phyloP scores from a whole-genome alignment of 2,797 vertebrate genomes.

The Cetoscarus ocellatus region DNA sequence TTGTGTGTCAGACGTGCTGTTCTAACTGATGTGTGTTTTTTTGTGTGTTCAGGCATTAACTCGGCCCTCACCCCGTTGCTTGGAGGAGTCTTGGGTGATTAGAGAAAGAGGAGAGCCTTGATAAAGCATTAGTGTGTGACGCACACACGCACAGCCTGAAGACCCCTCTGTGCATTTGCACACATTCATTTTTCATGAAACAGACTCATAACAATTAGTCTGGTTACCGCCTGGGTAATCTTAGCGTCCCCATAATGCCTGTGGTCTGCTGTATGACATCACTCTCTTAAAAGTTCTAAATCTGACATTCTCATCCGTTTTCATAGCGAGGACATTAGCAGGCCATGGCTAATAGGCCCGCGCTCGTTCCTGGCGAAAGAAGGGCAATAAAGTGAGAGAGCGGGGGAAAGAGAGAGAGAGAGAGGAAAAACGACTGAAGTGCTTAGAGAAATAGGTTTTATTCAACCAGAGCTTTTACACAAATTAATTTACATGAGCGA shows the following conservation, averaged over 20 bases:
- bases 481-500: slow-evolving; percentile 80
- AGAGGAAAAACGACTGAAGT: slow-evolving; percentile 40
- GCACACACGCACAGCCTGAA: slow-evolving; percentile 64
- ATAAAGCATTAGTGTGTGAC: slow-evolving; percentile 84
- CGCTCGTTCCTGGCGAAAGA: slow-evolving; percentile 72
- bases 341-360: slow-evolving; percentile 72
- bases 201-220: slow-evolving; percentile 89
- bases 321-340: slow-evolving; percentile 80
- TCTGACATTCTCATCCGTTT: slow-evolving; percentile 83
- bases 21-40: slow-evolving; percentile 75
- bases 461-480: slow-evolving; percentile 75
- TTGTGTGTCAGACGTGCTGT: slow-evolving; percentile 73
- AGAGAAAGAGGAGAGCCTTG: slow-evolving; percentile 83
- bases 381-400: slow-evolving; percentile 72
- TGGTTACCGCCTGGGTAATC: slow-evolving; percentile 84
- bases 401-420: slow-evolving; percentile 11
- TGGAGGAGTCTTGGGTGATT: slow-evolving; percentile 83
- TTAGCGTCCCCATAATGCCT: slow-evolving; percentile 79
- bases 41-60: slow-evolving; percentile 76
- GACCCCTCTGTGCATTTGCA: slow-evolving; percentile 84
- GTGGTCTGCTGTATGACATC: slow-evolving; percentile 84
- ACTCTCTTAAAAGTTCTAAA: slow-evolving; percentile 83
- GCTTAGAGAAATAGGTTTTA: slow-evolving; percentile 73
- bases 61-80: slow-evolving; percentile 76
- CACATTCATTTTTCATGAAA: slow-evolving; percentile 90